Evolutionary conservation across 1,140 invertebrate genomes (phyloP).

Genomic region (Probaryconus sp.): DNA sequence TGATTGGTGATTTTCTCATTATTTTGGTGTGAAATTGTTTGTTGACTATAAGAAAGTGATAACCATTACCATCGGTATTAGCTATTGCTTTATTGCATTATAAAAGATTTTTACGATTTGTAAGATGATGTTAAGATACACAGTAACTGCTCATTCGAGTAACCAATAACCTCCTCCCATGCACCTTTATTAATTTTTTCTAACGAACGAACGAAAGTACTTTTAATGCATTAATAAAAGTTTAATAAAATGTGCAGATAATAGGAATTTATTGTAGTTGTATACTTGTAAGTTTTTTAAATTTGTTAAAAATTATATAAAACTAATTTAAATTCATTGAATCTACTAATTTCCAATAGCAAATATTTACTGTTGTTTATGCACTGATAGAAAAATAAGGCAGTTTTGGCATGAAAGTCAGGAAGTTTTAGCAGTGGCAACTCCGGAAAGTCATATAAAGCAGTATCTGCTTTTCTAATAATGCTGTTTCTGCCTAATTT

Average conservation of each 20-base stretch:
- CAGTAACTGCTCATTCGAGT: not conserved
- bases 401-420: too few relatives aligned
- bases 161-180: conserved; percentile 6
- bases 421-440: too few relatives aligned
- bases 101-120: conserved; percentile 25
- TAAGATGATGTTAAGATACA: conserved; percentile 11
- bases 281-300: too few relatives aligned
- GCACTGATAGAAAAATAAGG: too few relatives aligned
- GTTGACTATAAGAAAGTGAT: not conserved
- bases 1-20: not conserved
- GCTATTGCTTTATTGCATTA: conserved; percentile 11
- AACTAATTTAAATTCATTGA: too few relatives aligned
- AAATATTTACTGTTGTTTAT: too few relatives aligned
- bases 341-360: too few relatives aligned
- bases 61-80: not conserved
- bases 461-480: too few relatives aligned
- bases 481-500: too few relatives aligned
- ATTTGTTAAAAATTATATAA: too few relatives aligned
- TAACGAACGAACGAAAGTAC: not conserved
- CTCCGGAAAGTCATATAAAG: too few relatives aligned
- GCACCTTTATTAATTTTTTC: conserved; percentile 12
- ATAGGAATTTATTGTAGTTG: too few relatives aligned
- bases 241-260: not conserved
- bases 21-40: not conserved
- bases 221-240: conserved; percentile 4